phyloP scores from a whole-genome alignment of 2,888 invertebrate genomes.

The Sipha maydis region DNA sequence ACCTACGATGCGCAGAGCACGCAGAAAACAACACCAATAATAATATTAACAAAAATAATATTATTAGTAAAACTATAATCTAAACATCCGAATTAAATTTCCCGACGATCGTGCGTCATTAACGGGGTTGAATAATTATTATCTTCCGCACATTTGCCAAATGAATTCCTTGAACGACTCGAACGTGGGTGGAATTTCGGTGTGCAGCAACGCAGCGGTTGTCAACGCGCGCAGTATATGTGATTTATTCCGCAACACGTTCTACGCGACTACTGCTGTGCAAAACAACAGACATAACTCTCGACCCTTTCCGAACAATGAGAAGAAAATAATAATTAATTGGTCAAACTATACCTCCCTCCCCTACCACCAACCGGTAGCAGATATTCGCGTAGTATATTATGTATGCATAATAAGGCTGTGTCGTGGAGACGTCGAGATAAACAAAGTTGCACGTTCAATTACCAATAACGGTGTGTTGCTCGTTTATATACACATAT shows the following conservation, averaged over 20 bases:
- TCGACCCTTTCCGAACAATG: background rate
- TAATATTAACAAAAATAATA: no score
- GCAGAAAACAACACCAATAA: no score
- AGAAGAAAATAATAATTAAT: conserved; percentile 46
- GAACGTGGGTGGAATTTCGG: conserved; percentile 14
- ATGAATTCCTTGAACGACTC: conserved; percentile 14
- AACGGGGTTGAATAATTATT: conserved; percentile 32
- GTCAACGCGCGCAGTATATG: conserved; percentile 15
- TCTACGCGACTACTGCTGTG: background rate
- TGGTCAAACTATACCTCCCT: background rate
- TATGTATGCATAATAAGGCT: no score
- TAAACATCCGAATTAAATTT: background rate
- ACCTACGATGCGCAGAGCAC: no score
- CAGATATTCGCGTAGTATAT: no score
- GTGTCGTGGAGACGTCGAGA: background rate
- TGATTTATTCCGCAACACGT: conserved; percentile 24
- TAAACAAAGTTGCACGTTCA: conserved; percentile 43
- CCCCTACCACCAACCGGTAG: no score
- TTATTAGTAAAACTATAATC: background rate
- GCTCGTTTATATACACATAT: no score
- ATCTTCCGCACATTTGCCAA: background rate
- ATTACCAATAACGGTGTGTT: conserved; percentile 14
- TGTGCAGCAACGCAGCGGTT: background rate
- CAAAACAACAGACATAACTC: conserved; percentile 17
- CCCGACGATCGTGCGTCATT: no score